Evolutionary conservation across 1,140 invertebrate species (phyloP), one percentile per base, ranked within the genome.

Genomic region (Venustaconcha ellipsiformis): DNA sequence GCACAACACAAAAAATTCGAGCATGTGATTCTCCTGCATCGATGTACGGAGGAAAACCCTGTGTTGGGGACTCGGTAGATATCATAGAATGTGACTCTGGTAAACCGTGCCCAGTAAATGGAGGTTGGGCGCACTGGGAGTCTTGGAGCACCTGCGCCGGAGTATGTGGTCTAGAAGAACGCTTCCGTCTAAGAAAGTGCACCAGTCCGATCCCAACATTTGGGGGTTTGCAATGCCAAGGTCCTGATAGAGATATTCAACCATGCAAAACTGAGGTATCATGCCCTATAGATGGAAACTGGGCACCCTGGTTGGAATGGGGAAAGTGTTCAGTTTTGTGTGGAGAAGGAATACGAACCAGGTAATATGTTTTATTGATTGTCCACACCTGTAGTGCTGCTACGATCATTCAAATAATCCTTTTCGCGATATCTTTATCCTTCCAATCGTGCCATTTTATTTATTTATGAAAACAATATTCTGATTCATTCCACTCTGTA

Each of bases 61-160:
- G 90, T 76, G 30, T 66, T 14, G 87, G 87, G n/a, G 14, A 60
- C 0, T 58, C 66, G 48, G 69, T 58, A 14, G 80, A 87, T 26
- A 77, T 79, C 56, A 62, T 76, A 60, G 77, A 81, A 18, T 90
- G 89, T 76, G 66, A 78, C 15, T 76, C 71, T 26, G 65, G 64
- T 26, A 78, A 81, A n/a, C 72, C 67, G 5, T 86, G 89, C 70
- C 83, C 84, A 64, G 92, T 91, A 90, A 80, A 88, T 89, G 78
- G 57, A n/a, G 69, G 37, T 11, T 84, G 82, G 81, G 74, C 78
- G 15, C 14, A 30, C 13, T 86, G 83, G 83, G 69, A 76, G 17
- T 23, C 55, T 8, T 84, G 83, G 84, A 72, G 78, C 13, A 55
- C 68, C 18, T 86, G 83, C 71, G 78, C 78, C 4, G 60, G 58